Evolutionary conservation across 2,797 vertebrate genomes (phyloP).

Genomic region (Poecilia velifera): DNA sequence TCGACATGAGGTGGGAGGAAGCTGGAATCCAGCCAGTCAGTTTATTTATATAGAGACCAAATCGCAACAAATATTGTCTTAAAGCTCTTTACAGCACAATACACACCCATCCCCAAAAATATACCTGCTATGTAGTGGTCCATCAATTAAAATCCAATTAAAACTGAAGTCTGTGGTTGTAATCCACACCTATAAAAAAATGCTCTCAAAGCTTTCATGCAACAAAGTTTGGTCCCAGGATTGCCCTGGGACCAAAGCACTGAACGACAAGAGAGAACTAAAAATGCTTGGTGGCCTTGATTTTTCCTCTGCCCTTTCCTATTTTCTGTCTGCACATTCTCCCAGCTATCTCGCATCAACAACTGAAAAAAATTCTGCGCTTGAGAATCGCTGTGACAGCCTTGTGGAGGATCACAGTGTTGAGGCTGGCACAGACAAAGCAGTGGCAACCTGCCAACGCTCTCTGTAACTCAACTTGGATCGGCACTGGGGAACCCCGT

Average conservation of each 20-base stretch:
- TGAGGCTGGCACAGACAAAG: slow-evolving; percentile 72
- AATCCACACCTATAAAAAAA: slow-evolving; percentile 5
- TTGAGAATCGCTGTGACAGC: slow-evolving; percentile 80
- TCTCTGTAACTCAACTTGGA: slow-evolving; percentile 58
- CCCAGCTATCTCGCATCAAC: slow-evolving; percentile 61
- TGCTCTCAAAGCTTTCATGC: slow-evolving; percentile 23
- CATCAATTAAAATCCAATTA: background rate
- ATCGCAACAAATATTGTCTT: background rate
- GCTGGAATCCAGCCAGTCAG: background rate
- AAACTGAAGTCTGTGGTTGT: background rate
- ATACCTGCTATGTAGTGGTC: background rate
- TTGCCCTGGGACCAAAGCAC: slow-evolving; percentile 20
- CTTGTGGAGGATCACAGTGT: slow-evolving; percentile 76
- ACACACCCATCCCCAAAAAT: background rate
- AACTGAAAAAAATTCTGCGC: slow-evolving; percentile 67
- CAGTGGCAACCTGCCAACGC: slow-evolving; percentile 69
- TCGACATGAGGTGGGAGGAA: background rate
- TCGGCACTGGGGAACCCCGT: slow-evolving; percentile 74
- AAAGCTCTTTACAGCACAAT: background rate
- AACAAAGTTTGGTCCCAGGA: slow-evolving; percentile 16
- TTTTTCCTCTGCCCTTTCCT: slow-evolving; percentile 53
- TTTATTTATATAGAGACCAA: background rate
- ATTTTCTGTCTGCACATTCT: slow-evolving; percentile 51
- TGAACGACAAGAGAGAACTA: slow-evolving; percentile 28
- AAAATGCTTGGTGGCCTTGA: slow-evolving; percentile 62